A percentile compares a stretch with the other conserved stretches of the same genome.
Conservation (phyloP, 2,888 invertebrate genomes). For the Hydroisotoma schaefferi region DNA sequence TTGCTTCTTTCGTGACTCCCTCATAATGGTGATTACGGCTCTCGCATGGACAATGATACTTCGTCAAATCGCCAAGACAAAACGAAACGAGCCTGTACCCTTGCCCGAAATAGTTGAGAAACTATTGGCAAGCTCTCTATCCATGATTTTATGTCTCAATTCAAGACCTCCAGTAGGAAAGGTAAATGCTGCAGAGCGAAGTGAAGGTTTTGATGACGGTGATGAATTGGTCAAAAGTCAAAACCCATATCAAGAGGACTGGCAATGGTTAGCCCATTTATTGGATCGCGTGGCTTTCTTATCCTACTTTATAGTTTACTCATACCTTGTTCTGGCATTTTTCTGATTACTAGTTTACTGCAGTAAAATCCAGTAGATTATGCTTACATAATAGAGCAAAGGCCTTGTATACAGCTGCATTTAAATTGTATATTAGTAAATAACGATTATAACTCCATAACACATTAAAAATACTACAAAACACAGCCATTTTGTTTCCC, state of each 20-base stretch:
- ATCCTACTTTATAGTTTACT: constrained; percentile 23
- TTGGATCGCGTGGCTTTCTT: constrained; percentile 30
- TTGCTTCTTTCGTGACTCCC: constrained; percentile 30
- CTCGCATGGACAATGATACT: constrained; percentile 30
- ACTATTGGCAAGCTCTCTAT: constrained; percentile 20
- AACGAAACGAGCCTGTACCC: constrained; percentile 19
- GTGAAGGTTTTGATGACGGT: constrained; percentile 18
- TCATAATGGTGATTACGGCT: constrained; percentile 28
- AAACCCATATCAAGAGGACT: constrained; percentile 22
- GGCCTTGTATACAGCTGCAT: no score
- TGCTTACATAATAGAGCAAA: no score
- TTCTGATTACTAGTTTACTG: not conserved
- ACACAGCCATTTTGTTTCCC: constrained; percentile 38
- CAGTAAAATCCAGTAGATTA: no score
- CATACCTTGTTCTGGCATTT: constrained; percentile 23
- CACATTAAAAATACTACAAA: constrained; percentile 21
- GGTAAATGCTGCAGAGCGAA: not conserved
- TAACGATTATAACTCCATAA: no score
- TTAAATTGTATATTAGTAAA: not conserved
- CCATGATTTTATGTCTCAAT: constrained; percentile 26
- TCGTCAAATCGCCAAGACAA: constrained; percentile 26
- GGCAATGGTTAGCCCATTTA: constrained; percentile 35
- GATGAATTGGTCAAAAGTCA: constrained; percentile 20
- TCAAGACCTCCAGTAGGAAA: constrained; percentile 13
- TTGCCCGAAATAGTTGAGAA: constrained; percentile 21